phyloP scores from a whole-genome alignment of 2,888 invertebrate species.

The Brachynemurus nebulosus region DNA sequence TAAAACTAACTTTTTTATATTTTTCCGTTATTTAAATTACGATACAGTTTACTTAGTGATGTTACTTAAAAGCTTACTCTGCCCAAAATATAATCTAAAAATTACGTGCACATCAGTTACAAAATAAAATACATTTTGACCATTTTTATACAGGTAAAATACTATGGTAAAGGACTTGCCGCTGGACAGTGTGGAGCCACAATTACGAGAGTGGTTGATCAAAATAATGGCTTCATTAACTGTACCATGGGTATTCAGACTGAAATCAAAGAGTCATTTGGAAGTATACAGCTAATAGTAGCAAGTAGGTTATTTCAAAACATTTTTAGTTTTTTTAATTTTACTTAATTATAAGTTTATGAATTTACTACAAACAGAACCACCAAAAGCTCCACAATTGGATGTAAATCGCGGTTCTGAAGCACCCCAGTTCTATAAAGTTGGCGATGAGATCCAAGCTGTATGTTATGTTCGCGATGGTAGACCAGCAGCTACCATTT shows the following conservation, averaged over 20 bases:
- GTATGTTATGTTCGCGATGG: conserved; percentile 55
- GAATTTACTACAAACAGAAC: conserved; percentile 28
- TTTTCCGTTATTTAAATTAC: too few species aligned
- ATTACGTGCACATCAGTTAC: too few species aligned
- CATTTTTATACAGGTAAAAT: conserved; percentile 26
- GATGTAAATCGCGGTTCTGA: conserved; percentile 30
- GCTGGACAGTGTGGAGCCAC: conserved; percentile 59
- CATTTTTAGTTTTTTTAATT: conserved; percentile 8
- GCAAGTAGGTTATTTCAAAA: conserved; percentile 46
- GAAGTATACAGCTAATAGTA: conserved; percentile 47
- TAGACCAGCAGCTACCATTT: conserved; percentile 60
- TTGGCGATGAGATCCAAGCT: conserved; percentile 47
- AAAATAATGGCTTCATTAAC: conserved; percentile 54
- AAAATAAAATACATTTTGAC: too few species aligned
- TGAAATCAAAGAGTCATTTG: conserved; percentile 42
- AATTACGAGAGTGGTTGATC: conserved; percentile 46
- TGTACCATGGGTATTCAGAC: conserved; percentile 48
- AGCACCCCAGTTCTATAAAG: conserved; percentile 35
- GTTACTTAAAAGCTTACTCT: too few species aligned
- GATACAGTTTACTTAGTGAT: too few species aligned
- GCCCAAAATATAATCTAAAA: too few species aligned
- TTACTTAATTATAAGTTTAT: background rate
- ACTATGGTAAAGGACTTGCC: conserved; percentile 36
- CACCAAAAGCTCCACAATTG: conserved; percentile 35
- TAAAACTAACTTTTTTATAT: too few species aligned